Evolutionary conservation across 1,140 invertebrate species (phyloP).

Genomic region (Coelopa frigida): DNA sequence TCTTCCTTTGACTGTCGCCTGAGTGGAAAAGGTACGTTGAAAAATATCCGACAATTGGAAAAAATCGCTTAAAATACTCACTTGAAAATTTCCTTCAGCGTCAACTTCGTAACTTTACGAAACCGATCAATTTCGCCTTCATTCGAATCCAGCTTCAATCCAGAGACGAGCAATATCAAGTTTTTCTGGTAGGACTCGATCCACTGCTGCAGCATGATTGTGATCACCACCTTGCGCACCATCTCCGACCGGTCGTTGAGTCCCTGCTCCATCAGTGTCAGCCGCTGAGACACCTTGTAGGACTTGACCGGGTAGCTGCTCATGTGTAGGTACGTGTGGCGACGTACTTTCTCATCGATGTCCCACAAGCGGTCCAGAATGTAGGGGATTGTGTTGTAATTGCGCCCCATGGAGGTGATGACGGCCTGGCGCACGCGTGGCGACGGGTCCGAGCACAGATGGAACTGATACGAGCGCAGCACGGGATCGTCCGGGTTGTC

Average conservation of each 20-base stretch:
- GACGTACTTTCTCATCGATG: conserved; percentile 65
- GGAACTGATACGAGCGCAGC: conserved; percentile 69
- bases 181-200: conserved; percentile 54
- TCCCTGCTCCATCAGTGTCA: conserved; percentile 57
- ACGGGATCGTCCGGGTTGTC: conserved; percentile 66
- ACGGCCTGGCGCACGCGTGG: conserved; percentile 62
- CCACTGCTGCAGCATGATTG: conserved; percentile 57
- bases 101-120: conserved; percentile 35
- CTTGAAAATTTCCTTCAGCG: conserved; percentile 47
- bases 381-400: conserved; percentile 55
- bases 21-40: background rate
- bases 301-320: conserved; percentile 59
- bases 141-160: conserved; percentile 56
- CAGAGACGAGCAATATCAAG: conserved; percentile 53
- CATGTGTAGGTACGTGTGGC: conserved; percentile 64
- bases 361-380: conserved; percentile 66
- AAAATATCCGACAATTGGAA: background rate
- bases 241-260: conserved; percentile 56
- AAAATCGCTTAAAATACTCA: conserved; percentile 20
- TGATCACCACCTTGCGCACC: conserved; percentile 47
- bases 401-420: conserved; percentile 59
- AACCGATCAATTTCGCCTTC: conserved; percentile 42
- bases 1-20: conserved; percentile 14
- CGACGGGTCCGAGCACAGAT: conserved; percentile 68
- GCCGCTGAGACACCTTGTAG: conserved; percentile 61